Conservation (phyloP, 2,797 vertebrate species). For the Danio jaintianensis region DNA sequence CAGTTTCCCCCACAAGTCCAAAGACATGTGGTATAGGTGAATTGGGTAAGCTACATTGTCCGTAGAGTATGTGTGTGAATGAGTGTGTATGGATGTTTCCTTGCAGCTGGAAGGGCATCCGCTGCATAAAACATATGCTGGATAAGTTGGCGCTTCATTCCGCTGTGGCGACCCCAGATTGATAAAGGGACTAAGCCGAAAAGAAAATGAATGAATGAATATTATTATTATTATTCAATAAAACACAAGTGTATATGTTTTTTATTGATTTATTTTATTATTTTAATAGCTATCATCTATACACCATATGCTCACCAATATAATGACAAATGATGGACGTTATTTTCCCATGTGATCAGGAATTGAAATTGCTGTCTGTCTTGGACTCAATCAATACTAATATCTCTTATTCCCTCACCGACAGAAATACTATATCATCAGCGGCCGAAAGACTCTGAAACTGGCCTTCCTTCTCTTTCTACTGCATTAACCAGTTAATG, state of each 20-base stretch:
- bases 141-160: too few relatives aligned
- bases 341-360: neutral
- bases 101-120: too few relatives aligned
- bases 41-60: too few relatives aligned
- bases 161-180: too few relatives aligned
- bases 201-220: too few relatives aligned
- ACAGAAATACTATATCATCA: conserved; percentile 26
- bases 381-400: conserved; percentile 31
- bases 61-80: too few relatives aligned
- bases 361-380: conserved; percentile 2
- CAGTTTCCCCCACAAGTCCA: too few relatives aligned
- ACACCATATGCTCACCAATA: neutral
- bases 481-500: conserved; percentile 58
- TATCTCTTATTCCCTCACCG: conserved; percentile 12
- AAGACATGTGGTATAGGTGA: too few relatives aligned
- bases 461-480: conserved; percentile 41
- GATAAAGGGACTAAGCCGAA: too few relatives aligned
- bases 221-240: neutral
- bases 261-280: neutral
- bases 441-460: conserved; percentile 28
- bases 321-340: neutral
- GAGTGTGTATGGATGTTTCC: too few relatives aligned
- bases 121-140: too few relatives aligned
- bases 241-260: neutral
- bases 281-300: neutral